Conservation (phyloP, 2,113 vertebrate genomes). For the Eretmochelys imbricata region DNA sequence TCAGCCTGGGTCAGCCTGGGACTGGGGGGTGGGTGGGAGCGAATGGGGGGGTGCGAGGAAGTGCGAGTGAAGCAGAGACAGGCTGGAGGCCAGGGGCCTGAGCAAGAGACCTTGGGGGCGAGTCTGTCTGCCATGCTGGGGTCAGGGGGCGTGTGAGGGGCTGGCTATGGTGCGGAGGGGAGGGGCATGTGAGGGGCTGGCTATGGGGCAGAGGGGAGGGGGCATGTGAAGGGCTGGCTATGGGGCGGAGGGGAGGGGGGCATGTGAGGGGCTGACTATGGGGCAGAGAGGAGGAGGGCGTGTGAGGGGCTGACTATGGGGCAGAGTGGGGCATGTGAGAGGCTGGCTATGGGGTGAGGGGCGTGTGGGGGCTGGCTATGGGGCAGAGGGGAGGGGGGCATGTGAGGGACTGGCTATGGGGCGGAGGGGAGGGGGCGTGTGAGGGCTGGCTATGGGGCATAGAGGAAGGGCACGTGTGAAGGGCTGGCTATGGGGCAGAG, state of each 20-base stretch:
- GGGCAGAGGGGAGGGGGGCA: too few species aligned
- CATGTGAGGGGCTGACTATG: rapidly evolving
- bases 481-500: rapidly evolving
- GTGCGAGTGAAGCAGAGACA: neutral
- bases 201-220: too few species aligned
- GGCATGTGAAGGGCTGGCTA: rapidly evolving
- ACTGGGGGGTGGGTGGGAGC: too few species aligned
- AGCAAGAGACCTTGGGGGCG: too few species aligned
- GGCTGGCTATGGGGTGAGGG: neutral
- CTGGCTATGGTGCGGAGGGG: neutral
- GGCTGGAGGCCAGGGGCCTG: too few species aligned
- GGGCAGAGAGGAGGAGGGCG: too few species aligned
- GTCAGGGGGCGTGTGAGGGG: too few species aligned
- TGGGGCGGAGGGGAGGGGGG: neutral
- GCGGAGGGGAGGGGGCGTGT: neutral
- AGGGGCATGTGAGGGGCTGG: neutral
- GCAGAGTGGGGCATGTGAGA: rapidly evolving
- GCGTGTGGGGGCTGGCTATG: neutral
- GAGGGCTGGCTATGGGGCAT: neutral
- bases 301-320: neutral
- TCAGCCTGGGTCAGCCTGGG: too few species aligned
- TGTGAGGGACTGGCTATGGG: rapidly evolving
- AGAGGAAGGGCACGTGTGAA: too few species aligned
- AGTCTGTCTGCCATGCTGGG: too few species aligned
- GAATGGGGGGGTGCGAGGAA: too few species aligned